Base-by-base conservation (phyloP, 2,888 invertebrate species). In the Cephus pulcher region DNA sequence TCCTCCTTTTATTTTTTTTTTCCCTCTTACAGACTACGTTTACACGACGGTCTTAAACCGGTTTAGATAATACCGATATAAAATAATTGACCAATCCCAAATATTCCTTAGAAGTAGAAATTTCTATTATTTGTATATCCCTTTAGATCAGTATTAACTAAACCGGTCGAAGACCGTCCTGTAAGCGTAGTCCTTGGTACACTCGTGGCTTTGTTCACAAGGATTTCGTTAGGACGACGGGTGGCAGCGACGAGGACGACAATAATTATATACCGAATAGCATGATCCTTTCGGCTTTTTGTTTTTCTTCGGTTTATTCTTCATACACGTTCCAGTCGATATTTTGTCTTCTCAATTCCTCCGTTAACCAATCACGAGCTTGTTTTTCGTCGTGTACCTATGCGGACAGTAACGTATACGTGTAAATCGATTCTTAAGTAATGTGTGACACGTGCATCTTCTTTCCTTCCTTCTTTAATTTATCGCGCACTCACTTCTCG, bases 361-460 rank as follows among this genome's bases (percentile, higher is more conserved):
- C 15, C 56, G 23, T 23, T 56, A 56, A 56, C 56, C 23, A 23
- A 23, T 56, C 9, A 23, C 75, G 80, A 76, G 71, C 12, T 71
- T 71, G 32, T 71, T 71, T 71, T 71, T 32, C 32, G 12, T 71
- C 32, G 15, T 9, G 3, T 4, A 12, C 71, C 23, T 23, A 9
- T 6, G 23, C 23, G 23, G 9, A 56, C 56, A 23, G 56, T 56
- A 56, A 23, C 40, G 56, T 56, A 56, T 56, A 23, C 56, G 56
- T 56, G 23, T 6, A 23, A 34, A 71, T 71, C 33, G 32, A 71
- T 71, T 11, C 32, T 34, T 34, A 34, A 71, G 32, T 71, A 56
- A 56, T 71, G 75, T 40, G 75, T 79, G 80, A 82, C 84, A 84
- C 84, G 84, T 84, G 84, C 81, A 79, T 76, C 79, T 80, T 78